Conservation (phyloP, 1,140 invertebrate species). For the Coboldia fuscipes region DNA sequence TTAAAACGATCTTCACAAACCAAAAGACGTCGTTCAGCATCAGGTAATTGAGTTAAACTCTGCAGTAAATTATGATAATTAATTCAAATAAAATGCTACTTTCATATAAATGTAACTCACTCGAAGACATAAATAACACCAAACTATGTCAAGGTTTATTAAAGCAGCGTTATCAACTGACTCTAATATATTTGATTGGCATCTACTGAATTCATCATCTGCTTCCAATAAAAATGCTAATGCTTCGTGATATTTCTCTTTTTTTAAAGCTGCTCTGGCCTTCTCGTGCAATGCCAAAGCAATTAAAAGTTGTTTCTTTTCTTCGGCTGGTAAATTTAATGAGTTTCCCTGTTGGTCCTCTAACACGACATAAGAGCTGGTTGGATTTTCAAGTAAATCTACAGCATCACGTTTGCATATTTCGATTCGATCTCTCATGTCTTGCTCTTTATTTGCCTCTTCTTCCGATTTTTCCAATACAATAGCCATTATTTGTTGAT, state of each 20-base stretch:
- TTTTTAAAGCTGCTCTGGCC: slow-evolving; percentile 38
- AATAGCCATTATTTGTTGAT: slow-evolving; percentile 39
- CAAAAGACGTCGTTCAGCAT: slow-evolving; percentile 40
- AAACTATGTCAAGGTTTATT: slow-evolving; percentile 60
- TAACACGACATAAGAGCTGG: slow-evolving; percentile 25
- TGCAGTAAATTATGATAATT: slow-evolving; percentile 9
- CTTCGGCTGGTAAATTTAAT: slow-evolving; percentile 37
- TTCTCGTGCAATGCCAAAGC: slow-evolving; percentile 60
- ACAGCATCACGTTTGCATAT: slow-evolving; percentile 15
- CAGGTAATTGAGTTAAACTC: slow-evolving; percentile 43
- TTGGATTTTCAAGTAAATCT: no score
- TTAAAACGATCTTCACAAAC: slow-evolving; percentile 41
- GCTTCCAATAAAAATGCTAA: slow-evolving; percentile 52
- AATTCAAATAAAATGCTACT: neutral
- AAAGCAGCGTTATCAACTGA: slow-evolving; percentile 62
- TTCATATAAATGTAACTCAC: slow-evolving; percentile 1
- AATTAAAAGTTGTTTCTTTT: slow-evolving; percentile 40
- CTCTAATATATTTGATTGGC: slow-evolving; percentile 39
- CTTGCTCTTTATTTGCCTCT: slow-evolving; percentile 8
- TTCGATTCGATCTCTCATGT: slow-evolving; percentile 12
- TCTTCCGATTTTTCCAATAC: slow-evolving; percentile 25
- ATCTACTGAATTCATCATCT: slow-evolving; percentile 46
- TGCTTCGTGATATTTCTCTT: slow-evolving; percentile 39
- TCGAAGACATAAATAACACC: slow-evolving; percentile 55
- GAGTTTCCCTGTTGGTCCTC: slow-evolving; percentile 55